These are phyloP conservation scores for Oncorhynchus keta DNA, from an alignment of 2,113 vertebrate species.

Conservation along the genomic window DNA sequence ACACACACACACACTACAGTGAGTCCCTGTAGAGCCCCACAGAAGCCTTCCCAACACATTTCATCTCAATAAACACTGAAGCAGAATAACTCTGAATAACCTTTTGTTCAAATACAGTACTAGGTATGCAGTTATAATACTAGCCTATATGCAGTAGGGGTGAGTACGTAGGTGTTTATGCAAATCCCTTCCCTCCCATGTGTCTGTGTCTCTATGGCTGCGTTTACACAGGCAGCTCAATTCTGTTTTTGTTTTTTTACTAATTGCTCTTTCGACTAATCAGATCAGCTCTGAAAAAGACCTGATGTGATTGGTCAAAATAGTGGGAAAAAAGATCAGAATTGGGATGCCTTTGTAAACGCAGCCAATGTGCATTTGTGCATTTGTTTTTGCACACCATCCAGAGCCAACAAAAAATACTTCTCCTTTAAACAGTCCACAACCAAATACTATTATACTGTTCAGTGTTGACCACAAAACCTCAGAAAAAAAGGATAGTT, in stretches of 20 bases:
- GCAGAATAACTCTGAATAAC: neutral
- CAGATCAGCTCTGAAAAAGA: too few species aligned
- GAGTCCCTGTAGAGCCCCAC: neutral
- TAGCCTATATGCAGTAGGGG: neutral
- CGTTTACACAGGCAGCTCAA: too few species aligned
- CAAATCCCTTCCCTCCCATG: neutral
- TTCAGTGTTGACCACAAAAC: conserved; percentile 1
- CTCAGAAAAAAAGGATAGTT: neutral
- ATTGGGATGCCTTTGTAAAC: neutral
- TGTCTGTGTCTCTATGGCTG: neutral
- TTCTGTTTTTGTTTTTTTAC: too few species aligned
- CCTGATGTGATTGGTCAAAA: too few species aligned
- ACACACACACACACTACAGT: neutral
- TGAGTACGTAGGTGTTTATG: neutral
- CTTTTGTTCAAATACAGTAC: too few species aligned
- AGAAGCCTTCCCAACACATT: neutral
- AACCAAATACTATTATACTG: neutral
- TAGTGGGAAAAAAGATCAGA: too few species aligned
- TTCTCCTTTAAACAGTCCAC: neutral
- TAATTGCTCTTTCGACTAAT: too few species aligned
- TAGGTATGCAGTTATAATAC: too few species aligned
- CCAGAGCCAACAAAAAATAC: neutral
- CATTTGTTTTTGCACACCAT: neutral
- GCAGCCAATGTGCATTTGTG: neutral
- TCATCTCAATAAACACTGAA: neutral